Conservation (phyloP, 2,888 invertebrate genomes). For the Osmoderma eremita region DNA sequence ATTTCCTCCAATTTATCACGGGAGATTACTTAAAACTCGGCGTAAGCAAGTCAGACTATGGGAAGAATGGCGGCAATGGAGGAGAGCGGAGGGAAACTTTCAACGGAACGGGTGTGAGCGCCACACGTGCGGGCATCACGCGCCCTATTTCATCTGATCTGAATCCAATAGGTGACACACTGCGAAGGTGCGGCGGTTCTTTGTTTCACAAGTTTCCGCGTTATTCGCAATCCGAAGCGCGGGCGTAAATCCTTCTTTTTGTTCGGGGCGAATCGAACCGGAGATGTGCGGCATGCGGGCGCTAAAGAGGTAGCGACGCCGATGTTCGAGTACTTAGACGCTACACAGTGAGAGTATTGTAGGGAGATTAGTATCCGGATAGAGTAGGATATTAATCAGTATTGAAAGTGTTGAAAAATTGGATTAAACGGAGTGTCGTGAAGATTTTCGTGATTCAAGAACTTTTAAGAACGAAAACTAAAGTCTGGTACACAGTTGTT, state of each 20-base stretch:
- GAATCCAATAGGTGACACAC: conserved; percentile 53
- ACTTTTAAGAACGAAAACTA: no score
- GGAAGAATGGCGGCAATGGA: not conserved
- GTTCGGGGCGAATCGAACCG: conserved; percentile 47
- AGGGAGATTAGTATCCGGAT: no score
- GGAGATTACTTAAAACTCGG: conserved; percentile 42
- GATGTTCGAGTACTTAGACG: no score
- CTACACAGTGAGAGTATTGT: no score
- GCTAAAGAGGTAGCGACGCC: conserved; percentile 33
- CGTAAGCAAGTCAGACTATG: conserved; percentile 31
- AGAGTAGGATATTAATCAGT: no score
- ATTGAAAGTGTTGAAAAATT: no score
- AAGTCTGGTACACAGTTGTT: no score
- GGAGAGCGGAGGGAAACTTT: not conserved
- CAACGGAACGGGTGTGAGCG: conserved; percentile 16
- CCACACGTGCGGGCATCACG: conserved; percentile 56
- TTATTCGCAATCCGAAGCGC: conserved; percentile 54
- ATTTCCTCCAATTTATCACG: conserved; percentile 37
- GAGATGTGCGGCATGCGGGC: conserved; percentile 55
- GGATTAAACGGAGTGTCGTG: no score
- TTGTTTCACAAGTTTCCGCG: conserved; percentile 58
- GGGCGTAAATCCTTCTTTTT: conserved; percentile 58
- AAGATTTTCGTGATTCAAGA: no score
- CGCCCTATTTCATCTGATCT: conserved; percentile 55
- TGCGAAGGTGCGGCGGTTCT: conserved; percentile 52